A percentile compares a stretch with the other conserved stretches of the same genome.
Evolutionary conservation across 1,140 invertebrate species (phyloP).

Genomic region (Bombyx mori): DNA sequence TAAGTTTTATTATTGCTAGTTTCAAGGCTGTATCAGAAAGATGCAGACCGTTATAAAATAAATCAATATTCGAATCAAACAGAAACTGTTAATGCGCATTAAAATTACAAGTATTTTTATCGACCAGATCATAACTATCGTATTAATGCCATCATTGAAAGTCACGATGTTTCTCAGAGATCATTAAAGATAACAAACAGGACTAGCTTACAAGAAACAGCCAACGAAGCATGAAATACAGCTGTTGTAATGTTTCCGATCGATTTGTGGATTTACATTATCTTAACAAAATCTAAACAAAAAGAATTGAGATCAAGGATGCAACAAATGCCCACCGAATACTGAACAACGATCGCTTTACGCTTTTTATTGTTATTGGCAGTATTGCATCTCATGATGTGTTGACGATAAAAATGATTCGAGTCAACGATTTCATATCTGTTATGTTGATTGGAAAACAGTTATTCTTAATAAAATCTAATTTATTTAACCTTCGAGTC

Average conservation of each 20-base stretch:
- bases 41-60: no score
- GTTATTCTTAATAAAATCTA: no score
- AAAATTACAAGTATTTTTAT: no score
- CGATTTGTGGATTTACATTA: slow-evolving; percentile 2
- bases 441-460: slow-evolving; percentile 5
- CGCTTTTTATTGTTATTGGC: slow-evolving; percentile 31
- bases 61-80: no score
- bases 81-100: no score
- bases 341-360: slow-evolving; percentile 18
- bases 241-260: slow-evolving; percentile 3
- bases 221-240: slow-evolving; percentile 7
- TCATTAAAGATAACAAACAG: no score
- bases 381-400: slow-evolving; percentile 13
- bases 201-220: background rate
- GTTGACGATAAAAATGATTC: slow-evolving; percentile 10
- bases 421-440: background rate
- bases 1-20: no score
- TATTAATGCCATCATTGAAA: no score
- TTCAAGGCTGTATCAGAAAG: no score
- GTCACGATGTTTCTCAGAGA: no score
- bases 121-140: no score
- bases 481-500: no score
- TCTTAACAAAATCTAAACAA: slow-evolving; percentile 8
- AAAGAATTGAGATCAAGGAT: slow-evolving; percentile 33
- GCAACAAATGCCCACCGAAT: slow-evolving; percentile 1